Evolutionary conservation across 2,797 vertebrate species (phyloP), one percentile per base, ranked within the genome.

Genomic region (Chrysocyon brachyurus): DNA sequence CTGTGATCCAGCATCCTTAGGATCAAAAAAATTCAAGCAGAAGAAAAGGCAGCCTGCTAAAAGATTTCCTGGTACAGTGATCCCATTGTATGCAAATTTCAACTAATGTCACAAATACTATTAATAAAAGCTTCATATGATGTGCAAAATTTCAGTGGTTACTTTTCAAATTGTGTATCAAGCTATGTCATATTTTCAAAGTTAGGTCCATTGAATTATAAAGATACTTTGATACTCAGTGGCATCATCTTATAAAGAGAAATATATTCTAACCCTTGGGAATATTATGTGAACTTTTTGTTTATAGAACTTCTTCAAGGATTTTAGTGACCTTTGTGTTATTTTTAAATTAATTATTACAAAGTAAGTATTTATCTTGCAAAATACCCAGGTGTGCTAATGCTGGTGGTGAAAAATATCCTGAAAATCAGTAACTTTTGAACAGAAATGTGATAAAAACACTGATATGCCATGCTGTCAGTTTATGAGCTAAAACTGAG

Each of bases 41-140:
- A 56, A 93, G 75, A 68, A 86, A 83, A 95, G 73, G n/a, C 66
- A 94, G 66, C 16, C 26, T 78, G 40, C 56, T 90, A 52, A 87
- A 96, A 89, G 68, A 61, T 95, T 96, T 91, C 77, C 77, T 84
- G 49, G 21, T 79, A 16, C 46, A 84, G 21, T 63, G 75, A 97
- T 54, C 64, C 75, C 56, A 68, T 78, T 94, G 77, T 84, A 93
- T 96, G 57, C 22, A 94, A 26, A 91, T 97, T 84, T 96, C 6
- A 91, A 89, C 82, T 87, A 96, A 87, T 87, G 68, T 54, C 61
- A 93, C 63, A 89, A 92, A 88, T 97, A 93, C 91, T 92, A 91
- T 91, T 93, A 94, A 92, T 88, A 97, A 85, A 96, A 97, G 8
- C 33, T 57, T 96, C 59, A 83, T 1, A 64, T 87, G 90, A 12